Conservation (phyloP, 2,888 invertebrate genomes). For the Lithophane leautieri region DNA sequence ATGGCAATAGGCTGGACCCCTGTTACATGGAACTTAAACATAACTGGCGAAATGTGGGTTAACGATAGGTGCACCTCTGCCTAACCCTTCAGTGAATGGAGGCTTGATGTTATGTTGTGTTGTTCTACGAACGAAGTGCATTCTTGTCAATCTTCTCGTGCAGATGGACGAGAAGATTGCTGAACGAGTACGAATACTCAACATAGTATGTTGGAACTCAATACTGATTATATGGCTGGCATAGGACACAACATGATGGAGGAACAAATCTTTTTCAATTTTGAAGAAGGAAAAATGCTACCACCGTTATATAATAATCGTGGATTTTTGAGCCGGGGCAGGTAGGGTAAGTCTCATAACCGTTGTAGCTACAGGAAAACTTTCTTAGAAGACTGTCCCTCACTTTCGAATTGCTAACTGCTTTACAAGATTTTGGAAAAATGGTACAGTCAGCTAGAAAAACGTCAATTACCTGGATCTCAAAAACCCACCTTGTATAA, state of each 20-base stretch:
- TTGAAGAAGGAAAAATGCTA: background rate
- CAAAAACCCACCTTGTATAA: background rate
- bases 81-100: background rate
- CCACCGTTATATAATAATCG: background rate
- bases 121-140: background rate
- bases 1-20: background rate
- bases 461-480: background rate
- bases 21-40: background rate
- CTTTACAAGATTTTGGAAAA: too few relatives aligned
- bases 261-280: background rate
- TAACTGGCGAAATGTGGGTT: background rate
- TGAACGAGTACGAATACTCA: conserved; percentile 3
- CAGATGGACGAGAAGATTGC: background rate
- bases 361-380: too few relatives aligned
- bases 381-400: too few relatives aligned
- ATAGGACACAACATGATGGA: background rate
- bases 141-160: too few relatives aligned
- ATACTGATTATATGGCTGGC: background rate
- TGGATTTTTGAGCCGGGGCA: too few relatives aligned
- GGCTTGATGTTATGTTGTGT: background rate
- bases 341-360: too few relatives aligned
- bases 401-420: too few relatives aligned
- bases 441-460: too few relatives aligned
- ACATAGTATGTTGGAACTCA: background rate
- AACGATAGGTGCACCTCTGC: background rate